A percentile compares a stretch with the other conserved stretches of the same genome.
Conservation (phyloP, 2,113 vertebrate genomes). For the Euleptes europaea region DNA sequence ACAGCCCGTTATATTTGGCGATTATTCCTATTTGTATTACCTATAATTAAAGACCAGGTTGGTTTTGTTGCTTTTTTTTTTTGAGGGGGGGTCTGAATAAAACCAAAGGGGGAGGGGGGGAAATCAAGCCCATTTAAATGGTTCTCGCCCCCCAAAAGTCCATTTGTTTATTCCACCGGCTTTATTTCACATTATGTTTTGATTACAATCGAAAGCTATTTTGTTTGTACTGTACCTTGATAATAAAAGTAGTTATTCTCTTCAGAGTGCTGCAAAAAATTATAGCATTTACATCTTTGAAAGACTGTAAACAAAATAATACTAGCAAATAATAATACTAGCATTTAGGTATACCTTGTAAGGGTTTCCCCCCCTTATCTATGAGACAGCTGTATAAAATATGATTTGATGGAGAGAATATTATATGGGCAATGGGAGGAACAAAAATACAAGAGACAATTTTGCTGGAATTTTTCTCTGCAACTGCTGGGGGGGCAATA, state of each 20-base stretch:
- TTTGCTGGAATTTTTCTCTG: not conserved
- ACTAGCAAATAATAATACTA: conserved; percentile 60
- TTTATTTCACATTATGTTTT: conserved; percentile 73
- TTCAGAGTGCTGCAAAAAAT: conserved; percentile 67
- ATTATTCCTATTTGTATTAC: not conserved
- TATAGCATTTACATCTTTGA: conserved; percentile 72
- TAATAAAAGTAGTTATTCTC: conserved; percentile 71
- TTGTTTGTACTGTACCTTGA: conserved; percentile 63
- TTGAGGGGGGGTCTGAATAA: not conserved
- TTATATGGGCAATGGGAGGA: conserved; percentile 35
- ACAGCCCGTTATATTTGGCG: not conserved
- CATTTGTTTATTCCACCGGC: conserved; percentile 64
- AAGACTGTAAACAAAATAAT: conserved; percentile 69
- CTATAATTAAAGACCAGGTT: not conserved
- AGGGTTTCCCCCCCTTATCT: not conserved
- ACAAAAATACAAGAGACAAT: conserved; percentile 30
- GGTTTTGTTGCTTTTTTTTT: no score
- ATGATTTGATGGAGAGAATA: conserved; percentile 39
- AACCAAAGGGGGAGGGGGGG: no score
- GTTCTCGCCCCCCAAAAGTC: conserved; percentile 51
- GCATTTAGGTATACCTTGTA: conserved; percentile 58
- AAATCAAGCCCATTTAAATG: not conserved
- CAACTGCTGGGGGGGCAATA: fast-evolving
- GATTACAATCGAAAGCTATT: conserved; percentile 70
- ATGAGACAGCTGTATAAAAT: conserved; percentile 60